Base-by-base conservation (phyloP, 2,888 invertebrate genomes). In the Lathronympha strigana region DNA sequence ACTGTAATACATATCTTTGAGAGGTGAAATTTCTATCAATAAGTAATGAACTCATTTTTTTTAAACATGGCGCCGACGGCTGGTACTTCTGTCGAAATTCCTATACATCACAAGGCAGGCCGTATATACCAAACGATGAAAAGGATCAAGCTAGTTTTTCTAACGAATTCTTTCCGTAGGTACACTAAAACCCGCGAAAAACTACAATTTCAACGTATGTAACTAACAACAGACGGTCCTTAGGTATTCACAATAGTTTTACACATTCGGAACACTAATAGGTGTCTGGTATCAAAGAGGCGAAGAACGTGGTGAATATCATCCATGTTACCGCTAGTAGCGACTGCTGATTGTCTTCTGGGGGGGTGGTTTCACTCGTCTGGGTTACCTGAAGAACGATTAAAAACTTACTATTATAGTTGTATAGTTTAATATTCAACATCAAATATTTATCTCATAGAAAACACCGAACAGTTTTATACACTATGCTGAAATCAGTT, bases 221-320 rank as follows among this genome's bases (percentile, higher is more conserved):
- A 38, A 36, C 36, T 31, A 50, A 31, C 31, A 36, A 36, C 36
- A 36, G 11, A 31, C 15, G 28, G n/a, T 13, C 11, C 21, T 43
- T 2, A 21, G 15, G 15, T 36, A 11, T 17, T 40, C 21, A 43
- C 43, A 43, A 19, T 43, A 21, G 21, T 43, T 21, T 19, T n/a
- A n/a, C n/a, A n/a, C n/a, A n/a, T 21, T 9, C 13, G 4, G 19
- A 43, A 68, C 58, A 74, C 69, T 82, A 85, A 69, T 90, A 97
- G 72, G 96, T 95, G 79, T 98, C 98, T 0, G 99, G 99, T 83
- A 99, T 95, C 62, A 99, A 92, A 0, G 98, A 99, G 9, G 98
- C 95, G 83, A 99, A 98, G 88, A 99, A 98, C 1, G 98, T 96
- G 0, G 97, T 95, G 73, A 99, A 94, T 85, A 98, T 97, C 79